These are phyloP conservation scores for Drosophila sulfurigaster DNA, from an alignment of 1,140 invertebrate species.

Conservation along the genomic window DNA sequence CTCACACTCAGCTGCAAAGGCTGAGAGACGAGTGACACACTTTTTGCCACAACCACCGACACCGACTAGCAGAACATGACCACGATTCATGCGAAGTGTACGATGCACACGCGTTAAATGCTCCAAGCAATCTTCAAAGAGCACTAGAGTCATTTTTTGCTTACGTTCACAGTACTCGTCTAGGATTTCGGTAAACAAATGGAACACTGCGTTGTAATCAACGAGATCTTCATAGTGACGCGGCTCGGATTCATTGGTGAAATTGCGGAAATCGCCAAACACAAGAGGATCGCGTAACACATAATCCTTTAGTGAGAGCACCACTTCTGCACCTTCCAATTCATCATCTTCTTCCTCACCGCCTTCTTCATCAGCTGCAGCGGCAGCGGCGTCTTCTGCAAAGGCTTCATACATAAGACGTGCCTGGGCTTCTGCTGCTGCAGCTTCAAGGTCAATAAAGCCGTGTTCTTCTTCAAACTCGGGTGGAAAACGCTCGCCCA, in stretches of 20 bases:
- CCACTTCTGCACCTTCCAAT: conserved; percentile 38
- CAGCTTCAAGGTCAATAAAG: conserved; percentile 64
- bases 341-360: conserved; percentile 64
- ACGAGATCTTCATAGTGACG: conserved; percentile 95
- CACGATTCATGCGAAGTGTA: conserved; percentile 92
- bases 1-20: conserved; percentile 91
- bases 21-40: conserved; percentile 89
- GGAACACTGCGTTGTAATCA: conserved; percentile 94
- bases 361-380: conserved; percentile 41
- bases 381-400: conserved; percentile 35
- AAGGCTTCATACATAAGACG: conserved; percentile 52
- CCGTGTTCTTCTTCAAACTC: conserved; percentile 70
- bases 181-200: conserved; percentile 94
- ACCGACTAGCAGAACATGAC: conserved; percentile 93
- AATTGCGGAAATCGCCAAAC: conserved; percentile 95
- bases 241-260: conserved; percentile 90
- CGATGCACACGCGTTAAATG: conserved; percentile 94
- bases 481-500: conserved; percentile 85
- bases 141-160: conserved; percentile 90
- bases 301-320: conserved; percentile 71
- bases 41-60: conserved; percentile 95
- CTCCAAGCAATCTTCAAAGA: conserved; percentile 96
- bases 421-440: conserved; percentile 65
- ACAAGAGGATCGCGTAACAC: conserved; percentile 92
- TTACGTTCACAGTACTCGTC: conserved; percentile 93